Base-by-base conservation (phyloP, 2,797 vertebrate species). In the Lithobates sylvaticus region DNA sequence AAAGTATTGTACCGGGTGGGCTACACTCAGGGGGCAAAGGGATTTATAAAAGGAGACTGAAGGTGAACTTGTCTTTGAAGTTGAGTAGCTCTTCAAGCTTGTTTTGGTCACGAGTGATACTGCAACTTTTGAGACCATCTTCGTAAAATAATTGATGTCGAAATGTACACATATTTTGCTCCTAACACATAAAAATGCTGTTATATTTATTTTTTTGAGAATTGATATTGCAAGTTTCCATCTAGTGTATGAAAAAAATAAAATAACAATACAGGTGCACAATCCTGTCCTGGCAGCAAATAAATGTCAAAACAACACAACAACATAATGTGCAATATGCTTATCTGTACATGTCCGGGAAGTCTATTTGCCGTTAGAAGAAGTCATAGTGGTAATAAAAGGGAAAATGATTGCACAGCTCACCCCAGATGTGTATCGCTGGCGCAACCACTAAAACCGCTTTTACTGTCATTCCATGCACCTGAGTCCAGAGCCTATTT, bases 281-380 rank as follows among this genome's bases (percentile, higher is more conserved):
- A 79, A 79, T 79, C n/a, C 47, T 23, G 26, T 68, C 39, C 67
- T 79, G 64, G 77, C 77, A 44, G 64, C 77, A 68, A 44, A 79
- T 68, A 79, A 79, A 68, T 47, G 64, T 79, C 77, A 79, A 68
- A 36, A 65, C 42, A 79, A 68, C 67, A 67, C 36, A 2, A 42
- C 23, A 47, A 39, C 64, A 47, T 79, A 79, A 79, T 79, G 64
- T 7, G n/a, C 16, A 79, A 79, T 79, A 29, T 23, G 76, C 64
- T 79, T 68, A 68, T 79, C 64, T 67, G 64, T 47, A 58, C 76
- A 44, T 78, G 64, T 79, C 77, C 39, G 64, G 39, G 18, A 61
- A 29, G 6, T 67, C 26, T 44, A 29, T 67, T 67, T 44, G n/a
- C 42, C 18, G 34, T 78, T 42, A 21, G 76, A 65, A 44, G 76